Evolutionary conservation across 1,140 invertebrate species (phyloP).

Genomic region (Drosophila mauritiana): DNA sequence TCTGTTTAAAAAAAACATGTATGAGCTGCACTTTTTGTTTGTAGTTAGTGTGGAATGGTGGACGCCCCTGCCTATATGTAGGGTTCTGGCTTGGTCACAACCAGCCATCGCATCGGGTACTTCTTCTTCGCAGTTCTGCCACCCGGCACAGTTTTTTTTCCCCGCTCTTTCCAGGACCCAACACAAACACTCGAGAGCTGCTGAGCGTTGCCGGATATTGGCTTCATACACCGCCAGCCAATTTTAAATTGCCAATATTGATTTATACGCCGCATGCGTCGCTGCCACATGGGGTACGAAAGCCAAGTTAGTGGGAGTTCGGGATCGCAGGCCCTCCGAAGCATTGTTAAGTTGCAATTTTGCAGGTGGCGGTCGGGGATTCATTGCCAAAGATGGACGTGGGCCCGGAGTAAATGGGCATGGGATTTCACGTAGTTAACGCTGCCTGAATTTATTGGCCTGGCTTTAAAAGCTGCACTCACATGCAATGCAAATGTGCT

Average conservation of each 20-base stretch:
- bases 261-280: slow-evolving; percentile 76
- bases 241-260: slow-evolving; percentile 83
- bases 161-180: slow-evolving; percentile 24
- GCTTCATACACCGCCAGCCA: slow-evolving; percentile 81
- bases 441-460: slow-evolving; percentile 74
- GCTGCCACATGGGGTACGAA: slow-evolving; percentile 72
- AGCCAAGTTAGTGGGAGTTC: slow-evolving; percentile 17
- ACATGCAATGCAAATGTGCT: slow-evolving; percentile 32
- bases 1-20: not conserved
- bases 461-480: slow-evolving; percentile 55
- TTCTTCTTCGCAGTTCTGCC: slow-evolving; percentile 2
- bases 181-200: slow-evolving; percentile 51
- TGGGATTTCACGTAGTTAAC: slow-evolving; percentile 77
- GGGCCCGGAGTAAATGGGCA: slow-evolving; percentile 70
- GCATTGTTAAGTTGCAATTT: slow-evolving; percentile 82
- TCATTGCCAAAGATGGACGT: slow-evolving; percentile 53
- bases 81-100: not conserved
- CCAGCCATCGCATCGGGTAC: not conserved
- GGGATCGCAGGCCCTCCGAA: slow-evolving; percentile 38
- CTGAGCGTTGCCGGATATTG: slow-evolving; percentile 71
- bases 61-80: not conserved
- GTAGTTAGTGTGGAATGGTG: too few relatives aligned
- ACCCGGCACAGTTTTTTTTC: slow-evolving; percentile 10
- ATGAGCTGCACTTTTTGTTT: too few relatives aligned
- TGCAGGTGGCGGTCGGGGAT: slow-evolving; percentile 62